Evolutionary conservation across 1,140 invertebrate species (phyloP).

Genomic region (Geopemphigus sp.): DNA sequence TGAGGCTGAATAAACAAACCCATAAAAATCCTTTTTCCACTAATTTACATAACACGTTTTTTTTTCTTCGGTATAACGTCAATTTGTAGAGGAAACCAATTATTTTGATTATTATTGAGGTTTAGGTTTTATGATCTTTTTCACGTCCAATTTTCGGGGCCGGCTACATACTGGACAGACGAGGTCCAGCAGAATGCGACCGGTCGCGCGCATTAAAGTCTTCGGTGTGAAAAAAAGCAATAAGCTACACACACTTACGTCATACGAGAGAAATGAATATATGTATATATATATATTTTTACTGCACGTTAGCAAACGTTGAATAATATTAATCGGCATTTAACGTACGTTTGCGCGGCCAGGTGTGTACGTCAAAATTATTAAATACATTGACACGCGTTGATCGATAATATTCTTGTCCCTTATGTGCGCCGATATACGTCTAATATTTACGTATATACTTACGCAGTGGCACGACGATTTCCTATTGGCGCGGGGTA

Average conservation of each 20-base stretch:
- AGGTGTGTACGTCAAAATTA: background rate
- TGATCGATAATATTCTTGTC: background rate
- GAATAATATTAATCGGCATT: constrained; percentile 2
- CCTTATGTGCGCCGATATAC: background rate
- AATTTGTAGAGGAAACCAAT: constrained; percentile 43
- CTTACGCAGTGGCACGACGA: background rate
- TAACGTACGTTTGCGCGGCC: background rate
- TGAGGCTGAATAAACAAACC: constrained; percentile 40
- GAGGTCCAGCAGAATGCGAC: background rate
- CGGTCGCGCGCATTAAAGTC: constrained; percentile 28
- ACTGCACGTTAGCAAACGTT: background rate
- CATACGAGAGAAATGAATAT: background rate
- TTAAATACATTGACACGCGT: background rate
- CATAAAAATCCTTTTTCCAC: constrained; percentile 32
- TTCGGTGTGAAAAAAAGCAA: background rate
- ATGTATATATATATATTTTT: background rate
- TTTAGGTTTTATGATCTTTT: constrained; percentile 7
- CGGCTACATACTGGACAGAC: constrained; percentile 12
- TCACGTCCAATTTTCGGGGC: constrained; percentile 29
- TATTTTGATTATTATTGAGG: constrained; percentile 41
- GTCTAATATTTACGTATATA: background rate
- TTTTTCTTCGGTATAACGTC: background rate
- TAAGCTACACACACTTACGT: background rate
- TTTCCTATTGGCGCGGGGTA: background rate
- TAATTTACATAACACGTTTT: constrained; percentile 46